Percentiles rank a stretch among this genome's conserved stretches.
Evolutionary conservation across 92 coral and sea anemone genomes (phyloP).

Genomic region (Epizoanthus scotinus): DNA sequence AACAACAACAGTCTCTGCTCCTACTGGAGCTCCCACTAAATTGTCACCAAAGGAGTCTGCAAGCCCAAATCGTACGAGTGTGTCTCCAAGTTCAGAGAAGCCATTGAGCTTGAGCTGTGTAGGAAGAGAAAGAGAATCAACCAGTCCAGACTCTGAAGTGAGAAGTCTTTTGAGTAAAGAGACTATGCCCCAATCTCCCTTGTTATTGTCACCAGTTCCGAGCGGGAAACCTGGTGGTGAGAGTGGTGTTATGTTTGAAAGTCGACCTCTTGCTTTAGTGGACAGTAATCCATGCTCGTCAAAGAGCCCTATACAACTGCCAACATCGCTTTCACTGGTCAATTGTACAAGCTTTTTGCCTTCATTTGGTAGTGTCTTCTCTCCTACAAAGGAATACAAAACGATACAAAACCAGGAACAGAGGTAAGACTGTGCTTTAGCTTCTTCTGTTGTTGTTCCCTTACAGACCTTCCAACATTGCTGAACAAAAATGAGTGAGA

Average conservation of each 20-base stretch:
- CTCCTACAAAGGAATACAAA: constrained; percentile 49
- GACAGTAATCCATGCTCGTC: constrained; percentile 91
- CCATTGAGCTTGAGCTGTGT: background rate
- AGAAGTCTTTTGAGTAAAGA: constrained; percentile 72
- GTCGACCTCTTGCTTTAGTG: constrained; percentile 69
- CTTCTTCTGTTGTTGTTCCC: too few relatives aligned
- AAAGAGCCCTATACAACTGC: constrained; percentile 79
- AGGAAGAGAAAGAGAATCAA: constrained; percentile 37
- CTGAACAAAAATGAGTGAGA: too few relatives aligned
- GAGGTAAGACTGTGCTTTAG: background rate
- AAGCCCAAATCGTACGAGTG: background rate
- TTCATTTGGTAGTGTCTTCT: constrained; percentile 80
- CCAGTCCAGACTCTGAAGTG: constrained; percentile 79
- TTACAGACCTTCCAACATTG: too few relatives aligned
- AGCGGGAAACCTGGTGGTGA: constrained; percentile 39
- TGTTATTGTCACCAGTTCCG: constrained; percentile 70
- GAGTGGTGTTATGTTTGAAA: constrained; percentile 44
- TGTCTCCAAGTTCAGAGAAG: background rate
- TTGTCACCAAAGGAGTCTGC: background rate
- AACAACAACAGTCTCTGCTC: background rate
- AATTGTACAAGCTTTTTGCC: constrained; percentile 63
- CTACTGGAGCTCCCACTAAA: background rate
- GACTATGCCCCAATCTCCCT: constrained; percentile 81
- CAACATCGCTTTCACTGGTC: constrained; percentile 53
- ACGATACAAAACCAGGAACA: background rate